A percentile compares a stretch with the other conserved stretches of the same genome.
Evolutionary conservation across 2,888 invertebrate species (phyloP).

Genomic region (Callimorpha dominula): DNA sequence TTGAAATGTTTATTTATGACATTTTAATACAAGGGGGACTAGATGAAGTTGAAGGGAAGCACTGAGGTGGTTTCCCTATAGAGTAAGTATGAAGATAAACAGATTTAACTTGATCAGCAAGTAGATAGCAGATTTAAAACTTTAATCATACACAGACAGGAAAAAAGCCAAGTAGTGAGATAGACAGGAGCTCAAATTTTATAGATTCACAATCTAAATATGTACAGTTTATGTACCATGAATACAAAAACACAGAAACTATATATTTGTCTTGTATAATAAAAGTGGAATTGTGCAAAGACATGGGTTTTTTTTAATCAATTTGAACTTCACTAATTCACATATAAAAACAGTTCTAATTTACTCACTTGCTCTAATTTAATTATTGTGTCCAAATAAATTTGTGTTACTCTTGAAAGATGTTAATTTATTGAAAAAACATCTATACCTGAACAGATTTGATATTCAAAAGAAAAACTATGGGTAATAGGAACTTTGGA

Average conservation of each 20-base stretch:
- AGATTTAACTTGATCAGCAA: too few relatives aligned
- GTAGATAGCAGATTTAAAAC: background rate
- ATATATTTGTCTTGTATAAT: background rate
- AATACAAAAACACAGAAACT: background rate
- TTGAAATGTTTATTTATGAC: too few relatives aligned
- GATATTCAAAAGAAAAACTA: background rate
- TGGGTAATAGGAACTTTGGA: background rate
- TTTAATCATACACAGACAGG: background rate
- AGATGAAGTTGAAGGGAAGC: too few relatives aligned
- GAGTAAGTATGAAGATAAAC: too few relatives aligned
- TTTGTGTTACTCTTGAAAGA: background rate
- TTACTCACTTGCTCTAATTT: background rate
- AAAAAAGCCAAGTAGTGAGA: background rate
- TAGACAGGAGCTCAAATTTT: background rate
- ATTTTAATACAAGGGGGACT: too few relatives aligned
- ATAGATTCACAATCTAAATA: background rate
- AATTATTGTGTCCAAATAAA: background rate
- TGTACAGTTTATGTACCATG: background rate
- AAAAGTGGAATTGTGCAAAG: background rate
- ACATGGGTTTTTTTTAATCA: background rate
- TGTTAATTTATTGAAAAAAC: background rate
- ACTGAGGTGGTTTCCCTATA: too few relatives aligned
- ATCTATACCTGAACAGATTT: background rate
- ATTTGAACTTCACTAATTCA: background rate
- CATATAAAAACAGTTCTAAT: background rate